Evolutionary conservation across 2,888 invertebrate genomes (phyloP), one percentile per base, ranked within the genome.

Genomic region (Lithophane semibrunnea): DNA sequence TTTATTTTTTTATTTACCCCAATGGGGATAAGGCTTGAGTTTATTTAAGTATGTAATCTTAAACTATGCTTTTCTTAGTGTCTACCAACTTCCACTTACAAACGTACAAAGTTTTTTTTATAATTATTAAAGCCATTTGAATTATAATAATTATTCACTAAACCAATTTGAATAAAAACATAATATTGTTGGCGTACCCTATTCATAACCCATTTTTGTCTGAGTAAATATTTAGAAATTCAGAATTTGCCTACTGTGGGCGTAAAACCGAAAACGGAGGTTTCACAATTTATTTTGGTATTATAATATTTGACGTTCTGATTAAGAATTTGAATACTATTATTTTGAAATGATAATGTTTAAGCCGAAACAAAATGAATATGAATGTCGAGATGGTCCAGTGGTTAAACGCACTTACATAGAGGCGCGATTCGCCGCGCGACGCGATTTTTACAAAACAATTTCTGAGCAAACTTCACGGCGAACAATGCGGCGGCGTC

Each of bases 191-290:
- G 72, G 49, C 56, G 29, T 64, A 71, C 76, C 52, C 52, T 60
- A 42, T 76, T 76, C 60, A 52, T 24, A 66, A 37, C 52, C 54
- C 56, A 52, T 61, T 4, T 72, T 72, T 69, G n/a, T 67, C n/a
- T 73, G 67, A 58, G 68, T 73, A 65, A 80, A 83, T 77, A 84
- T 84, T 82, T 72, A 44, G 12, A 47, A 60, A 79, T 72, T 73
- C 24, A 54, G 77, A 52, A 61, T 47, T 63, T 2, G 12, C 2
- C 37, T 44, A 60, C 21, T 64, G 44, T 42, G 44, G 81, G 54
- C 54, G 75, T 54, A 56, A 54, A 75, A 64, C 65, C 80, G 44
- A 65, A 61, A 63, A 58, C 60, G 56, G 60, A 29, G 84, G 84
- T 76, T 70, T 68, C 12, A 44, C 7, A 80, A 80, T 80, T 76